Conservation (phyloP, 2,113 vertebrate genomes). For the Monopterus albus region DNA sequence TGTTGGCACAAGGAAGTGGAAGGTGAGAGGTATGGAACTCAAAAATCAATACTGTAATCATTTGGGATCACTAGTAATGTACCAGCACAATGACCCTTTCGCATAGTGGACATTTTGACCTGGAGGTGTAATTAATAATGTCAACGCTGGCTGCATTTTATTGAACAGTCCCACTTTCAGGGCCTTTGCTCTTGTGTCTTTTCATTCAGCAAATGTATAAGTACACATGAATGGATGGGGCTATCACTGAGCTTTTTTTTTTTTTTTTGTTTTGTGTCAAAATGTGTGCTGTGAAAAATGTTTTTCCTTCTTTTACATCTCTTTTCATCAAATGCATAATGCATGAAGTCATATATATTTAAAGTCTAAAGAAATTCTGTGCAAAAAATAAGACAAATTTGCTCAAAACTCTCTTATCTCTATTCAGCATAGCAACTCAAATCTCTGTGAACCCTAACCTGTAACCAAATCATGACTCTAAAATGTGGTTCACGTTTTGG, state of each 20-base stretch:
- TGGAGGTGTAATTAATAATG: neutral
- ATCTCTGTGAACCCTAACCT: too few relatives aligned
- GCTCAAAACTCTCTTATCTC: too few relatives aligned
- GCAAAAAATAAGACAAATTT: too few relatives aligned
- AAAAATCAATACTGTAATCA: constrained; percentile 13
- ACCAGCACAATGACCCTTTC: neutral
- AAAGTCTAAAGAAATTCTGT: neutral
- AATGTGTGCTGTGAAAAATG: neutral
- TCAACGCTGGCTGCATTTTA: neutral
- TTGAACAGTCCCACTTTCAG: neutral
- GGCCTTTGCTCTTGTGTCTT: neutral
- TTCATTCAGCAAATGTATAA: neutral
- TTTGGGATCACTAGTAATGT: neutral
- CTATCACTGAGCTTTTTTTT: neutral
- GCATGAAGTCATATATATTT: neutral
- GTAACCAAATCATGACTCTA: too few relatives aligned
- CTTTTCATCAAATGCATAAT: neutral
- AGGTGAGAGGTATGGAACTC: constrained; percentile 4
- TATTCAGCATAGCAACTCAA: neutral
- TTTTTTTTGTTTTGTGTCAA: too few relatives aligned
- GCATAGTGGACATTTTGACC: neutral
- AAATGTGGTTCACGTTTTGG: neutral
- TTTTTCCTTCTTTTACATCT: neutral
- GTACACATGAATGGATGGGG: neutral
- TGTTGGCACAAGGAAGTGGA: neutral